These are phyloP conservation scores for Drosophila obscura DNA, from an alignment of 1,140 invertebrate species.

Conservation along the genomic window DNA sequence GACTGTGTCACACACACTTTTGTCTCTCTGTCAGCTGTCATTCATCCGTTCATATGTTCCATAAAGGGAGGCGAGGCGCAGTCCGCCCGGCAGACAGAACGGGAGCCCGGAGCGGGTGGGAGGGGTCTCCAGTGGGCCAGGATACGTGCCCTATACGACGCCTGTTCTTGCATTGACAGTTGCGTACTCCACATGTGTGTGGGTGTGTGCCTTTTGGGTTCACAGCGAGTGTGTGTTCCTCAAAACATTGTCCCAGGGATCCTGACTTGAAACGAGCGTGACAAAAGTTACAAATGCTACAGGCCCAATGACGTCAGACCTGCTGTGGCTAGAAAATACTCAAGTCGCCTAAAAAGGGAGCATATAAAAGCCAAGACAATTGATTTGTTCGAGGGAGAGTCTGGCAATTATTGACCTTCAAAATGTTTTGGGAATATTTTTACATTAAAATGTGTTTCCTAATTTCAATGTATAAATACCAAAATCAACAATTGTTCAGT, in stretches of 20 bases:
- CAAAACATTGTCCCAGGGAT: slow-evolving; percentile 41
- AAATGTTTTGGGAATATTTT: slow-evolving; percentile 9
- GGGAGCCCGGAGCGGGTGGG: background rate
- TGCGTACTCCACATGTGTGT: background rate
- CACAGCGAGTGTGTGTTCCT: slow-evolving; percentile 24
- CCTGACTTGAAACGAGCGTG: slow-evolving; percentile 48
- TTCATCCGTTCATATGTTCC: slow-evolving; percentile 77
- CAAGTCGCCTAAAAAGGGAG: slow-evolving; percentile 24
- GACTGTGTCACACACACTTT: slow-evolving; percentile 78
- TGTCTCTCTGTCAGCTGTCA: slow-evolving; percentile 82
- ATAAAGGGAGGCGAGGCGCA: slow-evolving; percentile 30
- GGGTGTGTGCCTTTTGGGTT: slow-evolving; percentile 27
- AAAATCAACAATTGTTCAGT: too few species aligned
- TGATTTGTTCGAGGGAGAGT: slow-evolving; percentile 21
- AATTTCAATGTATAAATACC: too few species aligned
- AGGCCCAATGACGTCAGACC: slow-evolving; percentile 43
- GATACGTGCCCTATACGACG: slow-evolving; percentile 70
- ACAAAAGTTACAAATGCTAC: slow-evolving; percentile 56
- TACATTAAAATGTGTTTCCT: too few species aligned
- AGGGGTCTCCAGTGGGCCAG: slow-evolving; percentile 44
- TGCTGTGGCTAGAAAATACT: slow-evolving; percentile 32
- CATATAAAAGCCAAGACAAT: slow-evolving; percentile 25
- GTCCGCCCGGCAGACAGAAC: slow-evolving; percentile 24
- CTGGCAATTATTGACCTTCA: slow-evolving; percentile 31
- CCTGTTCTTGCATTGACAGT: slow-evolving; percentile 50